Evolutionary conservation across 2,797 vertebrate genomes (phyloP), one percentile per base, ranked within the genome.

Genomic region (Myoxocephalus aenaeus): DNA sequence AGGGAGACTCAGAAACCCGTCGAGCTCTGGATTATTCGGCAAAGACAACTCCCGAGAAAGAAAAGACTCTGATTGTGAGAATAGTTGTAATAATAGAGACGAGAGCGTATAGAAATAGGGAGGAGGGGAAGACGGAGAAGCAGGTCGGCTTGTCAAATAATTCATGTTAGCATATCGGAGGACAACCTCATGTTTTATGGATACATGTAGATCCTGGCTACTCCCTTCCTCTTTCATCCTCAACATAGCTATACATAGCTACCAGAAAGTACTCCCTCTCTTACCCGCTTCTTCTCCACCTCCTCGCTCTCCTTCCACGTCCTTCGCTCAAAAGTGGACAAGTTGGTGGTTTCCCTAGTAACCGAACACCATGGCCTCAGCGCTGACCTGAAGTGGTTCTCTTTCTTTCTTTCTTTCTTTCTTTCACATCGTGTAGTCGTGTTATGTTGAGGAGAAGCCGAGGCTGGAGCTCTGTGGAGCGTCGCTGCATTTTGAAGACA

Each of bases 101-200:
- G 10, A 56, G 48, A 14, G 51, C 20, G 66, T 38, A 29, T 2
- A 44, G 57, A 51, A 36, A 64, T 42, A 59, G 36, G 29, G 38
- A 20, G 17, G 40, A 59, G 56, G 40, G 14, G 9, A 64, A 50
- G 81, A 71, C 3, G 3, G 57, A 69, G 82, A 72, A 71, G 65
- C 70, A 59, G 85, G 77, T 81, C 36, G 46, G 15, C 79, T 72
- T 34, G 72, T 81, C 85, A 85, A 89, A 91, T 86, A 86, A 89
- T 89, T 91, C 81, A 90, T 89, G 90, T 87, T 85, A 81, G 86
- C 82, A 86, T 90, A 87, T 90, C 73, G 75, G 71, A 86, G 84
- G 85, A 89, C 85, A 89, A 86, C 50, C 70, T 80, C 38, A 76
- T 92, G 84, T 70, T 85, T 90, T 90, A 91, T 91, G 85, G 80